Evolutionary conservation across 2,113 vertebrate species (phyloP).

Genomic region (Triplophysa siluroides): DNA sequence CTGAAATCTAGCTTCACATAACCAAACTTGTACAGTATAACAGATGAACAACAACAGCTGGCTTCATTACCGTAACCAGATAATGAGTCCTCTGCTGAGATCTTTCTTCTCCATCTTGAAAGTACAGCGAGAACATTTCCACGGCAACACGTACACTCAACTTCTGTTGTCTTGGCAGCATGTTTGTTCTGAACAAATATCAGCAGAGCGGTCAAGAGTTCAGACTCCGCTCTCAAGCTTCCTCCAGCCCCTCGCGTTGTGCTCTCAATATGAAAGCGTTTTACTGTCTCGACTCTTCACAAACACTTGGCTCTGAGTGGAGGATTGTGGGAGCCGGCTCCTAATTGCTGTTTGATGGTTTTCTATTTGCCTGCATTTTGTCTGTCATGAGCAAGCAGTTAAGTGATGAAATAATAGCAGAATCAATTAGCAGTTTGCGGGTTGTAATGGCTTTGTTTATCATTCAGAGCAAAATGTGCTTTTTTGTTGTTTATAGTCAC

Average conservation of each 20-base stretch:
- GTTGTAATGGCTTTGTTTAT: slow-evolving; percentile 33
- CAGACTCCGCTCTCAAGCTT: neutral
- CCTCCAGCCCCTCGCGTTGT: neutral
- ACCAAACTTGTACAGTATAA: too few species aligned
- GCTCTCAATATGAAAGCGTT: slow-evolving; percentile 9
- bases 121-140: neutral
- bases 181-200: slow-evolving; percentile 31
- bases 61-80: neutral
- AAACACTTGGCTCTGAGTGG: slow-evolving; percentile 12
- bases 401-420: slow-evolving; percentile 37
- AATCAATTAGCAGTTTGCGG: slow-evolving; percentile 36
- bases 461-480: neutral
- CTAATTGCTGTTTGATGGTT: slow-evolving; percentile 44
- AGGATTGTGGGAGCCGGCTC: slow-evolving; percentile 13
- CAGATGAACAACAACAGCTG: too few species aligned
- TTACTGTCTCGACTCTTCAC: slow-evolving; percentile 3
- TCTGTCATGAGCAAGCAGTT: slow-evolving; percentile 34
- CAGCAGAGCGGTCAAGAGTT: slow-evolving; percentile 16
- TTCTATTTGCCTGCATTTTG: slow-evolving; percentile 29
- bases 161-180: slow-evolving; percentile 20
- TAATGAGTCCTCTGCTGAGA: neutral
- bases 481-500: neutral
- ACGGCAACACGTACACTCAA: neutral
- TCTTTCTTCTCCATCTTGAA: neutral
- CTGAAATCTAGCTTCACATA: too few species aligned